phyloP scores from a whole-genome alignment of 2,797 vertebrate genomes.

The Cyprinodon diabolis region DNA sequence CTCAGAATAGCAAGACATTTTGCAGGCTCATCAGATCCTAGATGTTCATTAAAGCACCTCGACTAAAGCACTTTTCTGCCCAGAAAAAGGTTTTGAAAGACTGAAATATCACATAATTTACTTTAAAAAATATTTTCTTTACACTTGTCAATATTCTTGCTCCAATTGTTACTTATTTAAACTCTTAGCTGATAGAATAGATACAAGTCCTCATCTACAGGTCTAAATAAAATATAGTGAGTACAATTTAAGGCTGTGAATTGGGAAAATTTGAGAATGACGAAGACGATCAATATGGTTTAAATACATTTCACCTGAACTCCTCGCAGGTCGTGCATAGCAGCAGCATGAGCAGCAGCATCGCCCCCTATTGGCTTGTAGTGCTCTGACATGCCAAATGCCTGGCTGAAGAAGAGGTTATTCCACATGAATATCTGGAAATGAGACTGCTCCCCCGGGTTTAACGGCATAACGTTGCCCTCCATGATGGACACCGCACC shows the following conservation, averaged over 20 bases:
- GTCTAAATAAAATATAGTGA: background rate
- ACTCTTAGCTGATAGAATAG: no score
- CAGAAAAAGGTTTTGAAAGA: background rate
- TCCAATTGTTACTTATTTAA: no score
- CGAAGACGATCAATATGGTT: background rate
- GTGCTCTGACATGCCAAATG: constrained; percentile 91
- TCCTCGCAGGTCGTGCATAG: constrained; percentile 91
- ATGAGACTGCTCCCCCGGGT: constrained; percentile 90
- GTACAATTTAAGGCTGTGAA: background rate
- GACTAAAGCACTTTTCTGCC: background rate
- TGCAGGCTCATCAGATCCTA: background rate
- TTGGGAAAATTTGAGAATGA: background rate
- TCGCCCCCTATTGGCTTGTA: constrained; percentile 92
- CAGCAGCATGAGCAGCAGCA: constrained; percentile 88
- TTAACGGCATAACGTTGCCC: constrained; percentile 94
- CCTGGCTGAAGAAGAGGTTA: constrained; percentile 96
- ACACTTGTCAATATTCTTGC: no score
- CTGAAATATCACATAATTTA: background rate
- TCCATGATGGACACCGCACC: constrained; percentile 93
- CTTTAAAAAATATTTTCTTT: background rate
- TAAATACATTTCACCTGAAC: constrained; percentile 68
- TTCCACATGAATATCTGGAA: constrained; percentile 99
- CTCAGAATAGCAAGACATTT: background rate
- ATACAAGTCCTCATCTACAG: no score
- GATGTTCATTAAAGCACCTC: background rate